Conservation (phyloP, 2,888 invertebrate species). For the Drosophila yooni region DNA sequence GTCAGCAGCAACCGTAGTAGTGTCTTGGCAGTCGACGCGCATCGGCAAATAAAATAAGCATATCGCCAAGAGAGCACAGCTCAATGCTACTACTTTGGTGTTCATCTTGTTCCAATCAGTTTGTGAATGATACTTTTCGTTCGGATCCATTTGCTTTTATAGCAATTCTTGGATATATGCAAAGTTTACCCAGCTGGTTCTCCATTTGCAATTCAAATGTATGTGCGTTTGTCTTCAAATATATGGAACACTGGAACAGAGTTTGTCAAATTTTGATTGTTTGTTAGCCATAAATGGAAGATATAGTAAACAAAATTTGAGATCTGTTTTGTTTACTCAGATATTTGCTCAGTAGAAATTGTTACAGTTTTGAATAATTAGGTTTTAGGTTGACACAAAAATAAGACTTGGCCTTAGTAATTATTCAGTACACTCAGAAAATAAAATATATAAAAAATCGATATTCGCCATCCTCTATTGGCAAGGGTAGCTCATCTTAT, state of each 20-base stretch:
- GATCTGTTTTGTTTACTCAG: not conserved
- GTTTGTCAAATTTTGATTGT: not conserved
- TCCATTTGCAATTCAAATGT: not conserved
- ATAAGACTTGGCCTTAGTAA: not conserved
- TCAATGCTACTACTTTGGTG: constrained; percentile 1
- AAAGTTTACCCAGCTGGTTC: constrained; percentile 7
- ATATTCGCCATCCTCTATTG: not conserved
- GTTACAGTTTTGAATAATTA: not conserved
- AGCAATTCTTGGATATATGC: not conserved
- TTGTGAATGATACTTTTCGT: constrained; percentile 26
- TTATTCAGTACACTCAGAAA: not conserved
- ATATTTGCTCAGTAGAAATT: not conserved
- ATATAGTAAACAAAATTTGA: not conserved
- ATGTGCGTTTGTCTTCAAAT: not conserved
- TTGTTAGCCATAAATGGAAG: not conserved
- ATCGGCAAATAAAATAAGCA: constrained; percentile 22
- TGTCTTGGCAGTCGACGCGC: not conserved
- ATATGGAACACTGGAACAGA: not conserved
- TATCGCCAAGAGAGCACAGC: constrained; percentile 35
- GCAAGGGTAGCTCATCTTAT: not conserved
- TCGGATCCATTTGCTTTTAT: constrained; percentile 15
- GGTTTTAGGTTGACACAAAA: not conserved
- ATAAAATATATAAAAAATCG: not conserved
- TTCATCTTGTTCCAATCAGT: constrained; percentile 25
- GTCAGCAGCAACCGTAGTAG: not conserved